These are phyloP conservation scores for Apoda limacodes DNA, from an alignment of 2,888 invertebrate genomes.

Conservation along the genomic window DNA sequence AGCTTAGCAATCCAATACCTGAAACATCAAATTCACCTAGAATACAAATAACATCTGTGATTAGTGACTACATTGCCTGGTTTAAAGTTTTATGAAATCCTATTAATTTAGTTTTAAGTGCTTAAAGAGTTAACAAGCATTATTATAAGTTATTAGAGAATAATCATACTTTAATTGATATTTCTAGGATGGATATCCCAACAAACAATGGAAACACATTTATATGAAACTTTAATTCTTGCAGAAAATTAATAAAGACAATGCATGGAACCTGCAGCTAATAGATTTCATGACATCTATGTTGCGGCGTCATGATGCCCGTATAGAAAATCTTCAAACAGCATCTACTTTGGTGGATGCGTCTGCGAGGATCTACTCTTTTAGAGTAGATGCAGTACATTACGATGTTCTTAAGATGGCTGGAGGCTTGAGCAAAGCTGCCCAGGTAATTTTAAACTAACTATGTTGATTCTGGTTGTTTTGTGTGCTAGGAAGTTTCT, in stretches of 20 bases:
- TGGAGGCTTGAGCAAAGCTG: constrained; percentile 71
- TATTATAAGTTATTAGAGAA: too few relatives aligned
- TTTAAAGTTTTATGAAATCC: constrained; percentile 1
- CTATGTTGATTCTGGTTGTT: too few relatives aligned
- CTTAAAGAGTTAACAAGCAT: background rate
- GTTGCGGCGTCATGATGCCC: constrained; percentile 76
- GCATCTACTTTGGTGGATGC: constrained; percentile 90
- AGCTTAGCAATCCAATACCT: too few relatives aligned
- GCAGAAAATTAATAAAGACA: constrained; percentile 88
- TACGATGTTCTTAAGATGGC: constrained; percentile 84
- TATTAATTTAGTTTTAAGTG: background rate
- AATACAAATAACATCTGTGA: too few relatives aligned
- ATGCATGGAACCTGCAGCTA: constrained; percentile 88
- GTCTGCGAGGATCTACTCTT: constrained; percentile 88
- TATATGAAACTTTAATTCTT: constrained; percentile 22
- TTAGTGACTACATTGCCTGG: too few relatives aligned
- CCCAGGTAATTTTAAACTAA: constrained; percentile 47
- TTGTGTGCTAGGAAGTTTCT: too few relatives aligned
- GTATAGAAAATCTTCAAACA: constrained; percentile 80
- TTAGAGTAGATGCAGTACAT: constrained; percentile 88
- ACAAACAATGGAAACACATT: background rate
- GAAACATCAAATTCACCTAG: too few relatives aligned
- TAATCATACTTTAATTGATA: too few relatives aligned
- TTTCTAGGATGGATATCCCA: background rate
- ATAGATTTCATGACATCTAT: constrained; percentile 88